These are phyloP conservation scores for Callipepla squamata DNA, from an alignment of 2,113 vertebrate species.

Conservation along the genomic window DNA sequence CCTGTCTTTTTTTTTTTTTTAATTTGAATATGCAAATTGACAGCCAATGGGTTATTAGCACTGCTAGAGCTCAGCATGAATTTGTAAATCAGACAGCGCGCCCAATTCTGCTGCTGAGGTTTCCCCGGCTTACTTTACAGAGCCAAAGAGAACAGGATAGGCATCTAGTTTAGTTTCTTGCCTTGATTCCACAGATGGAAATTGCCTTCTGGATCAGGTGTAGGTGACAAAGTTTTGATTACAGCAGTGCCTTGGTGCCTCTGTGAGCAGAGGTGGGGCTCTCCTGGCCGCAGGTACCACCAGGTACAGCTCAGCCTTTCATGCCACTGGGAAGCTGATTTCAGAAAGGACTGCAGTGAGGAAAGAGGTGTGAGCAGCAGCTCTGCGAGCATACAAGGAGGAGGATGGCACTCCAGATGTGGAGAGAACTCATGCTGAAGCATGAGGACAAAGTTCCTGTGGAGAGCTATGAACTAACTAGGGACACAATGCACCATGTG, in stretches of 20 bases:
- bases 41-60: not conserved
- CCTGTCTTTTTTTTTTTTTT: not conserved
- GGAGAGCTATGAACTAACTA: not conserved
- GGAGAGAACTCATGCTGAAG: not conserved
- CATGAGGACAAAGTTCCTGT: not conserved
- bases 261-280: not conserved
- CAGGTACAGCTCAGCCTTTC: not conserved
- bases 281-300: too few species aligned
- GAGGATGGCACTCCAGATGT: not conserved
- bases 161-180: not conserved
- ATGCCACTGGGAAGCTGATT: not conserved
- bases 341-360: not conserved
- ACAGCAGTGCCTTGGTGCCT: too few species aligned
- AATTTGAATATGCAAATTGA: not conserved
- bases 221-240: not conserved
- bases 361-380: not conserved
- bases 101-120: not conserved
- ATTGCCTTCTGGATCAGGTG: not conserved
- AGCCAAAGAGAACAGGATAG: not conserved
- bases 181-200: not conserved
- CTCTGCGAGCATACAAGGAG: not conserved
- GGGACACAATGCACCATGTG: not conserved
- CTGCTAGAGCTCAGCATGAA: not conserved
- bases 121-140: not conserved
- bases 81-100: not conserved